Conservation (phyloP, 1,140 invertebrate genomes). For the Trichomalopsis sarcophagae region DNA sequence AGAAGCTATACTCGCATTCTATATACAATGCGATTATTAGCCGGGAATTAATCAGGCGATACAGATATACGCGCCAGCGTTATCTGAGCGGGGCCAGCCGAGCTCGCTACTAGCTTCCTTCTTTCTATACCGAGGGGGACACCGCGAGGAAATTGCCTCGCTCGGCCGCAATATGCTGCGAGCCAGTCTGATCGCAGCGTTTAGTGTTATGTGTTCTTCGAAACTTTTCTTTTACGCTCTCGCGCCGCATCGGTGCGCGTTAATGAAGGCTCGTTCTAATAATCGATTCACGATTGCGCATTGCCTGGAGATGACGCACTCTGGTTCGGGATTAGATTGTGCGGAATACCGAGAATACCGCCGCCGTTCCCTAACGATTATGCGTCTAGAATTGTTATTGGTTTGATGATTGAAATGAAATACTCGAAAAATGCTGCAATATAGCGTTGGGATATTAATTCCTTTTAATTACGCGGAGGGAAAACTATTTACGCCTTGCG, state of each 20-base stretch:
- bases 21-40: background rate
- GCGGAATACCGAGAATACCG: too few relatives aligned
- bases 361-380: too few relatives aligned
- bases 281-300: background rate
- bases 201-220: background rate
- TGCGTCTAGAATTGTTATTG: too few relatives aligned
- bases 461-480: slow-evolving; percentile 25
- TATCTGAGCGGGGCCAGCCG: background rate
- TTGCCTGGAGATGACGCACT: too few relatives aligned
- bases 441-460: slow-evolving; percentile 13
- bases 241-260: too few relatives aligned
- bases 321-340: too few relatives aligned
- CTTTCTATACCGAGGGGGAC: background rate
- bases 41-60: slow-evolving; percentile 1
- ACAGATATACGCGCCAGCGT: background rate
- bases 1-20: background rate
- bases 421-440: background rate
- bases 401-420: too few relatives aligned
- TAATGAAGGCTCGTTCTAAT: background rate
- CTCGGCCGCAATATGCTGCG: background rate
- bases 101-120: background rate
- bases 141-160: background rate
- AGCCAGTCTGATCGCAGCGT: background rate
- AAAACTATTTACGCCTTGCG: slow-evolving; percentile 32
- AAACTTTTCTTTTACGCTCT: background rate